Base-by-base conservation (phyloP, 1,140 invertebrate genomes). In the Magallana angulata region DNA sequence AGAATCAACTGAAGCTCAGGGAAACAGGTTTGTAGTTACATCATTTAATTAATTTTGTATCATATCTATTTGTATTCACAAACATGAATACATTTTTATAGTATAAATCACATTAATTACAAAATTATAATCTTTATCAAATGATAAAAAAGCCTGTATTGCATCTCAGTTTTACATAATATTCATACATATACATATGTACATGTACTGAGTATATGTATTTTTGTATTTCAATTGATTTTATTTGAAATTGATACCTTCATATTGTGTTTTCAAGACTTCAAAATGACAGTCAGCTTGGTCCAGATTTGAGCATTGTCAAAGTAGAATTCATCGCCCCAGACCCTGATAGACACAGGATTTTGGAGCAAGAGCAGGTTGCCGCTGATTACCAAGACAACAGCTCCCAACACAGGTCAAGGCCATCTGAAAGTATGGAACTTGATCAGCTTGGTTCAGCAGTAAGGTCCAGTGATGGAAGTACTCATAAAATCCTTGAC, bases 281-380 rank as follows among this genome's bases (percentile, higher is more conserved):
- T 4, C 36, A 48, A 48, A 4, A 48, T 9, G 24, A 12, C 11
- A 12, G 36, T 30, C 24, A 30, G 14, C 24, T 76, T 12, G 5
- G 68, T 76, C 68, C 24, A 11, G 68, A 76, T 76, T 30, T 76
- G 68, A 76, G 68, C 24, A 76, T 76, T 76, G 68, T 76, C 7
- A 76, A 76, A 7, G 68, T 76, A 9, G 68, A 76, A 76, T 76
- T 30, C 5, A 24, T 18, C 11, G 9, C 18, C 24, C 24, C 2
- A 36, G 68, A 76, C 18, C 18, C 24, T 12, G 68, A 76, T 18
- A 36, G 18, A 76, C 18, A 76, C 68, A 9, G 24, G 24, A 18
- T 76, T 12, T 30, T 24, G 68, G 68, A 76, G 24, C 68, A 76
- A 36, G 30, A 76, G 68, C 68, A 76, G 24, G 68, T 76, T 4